Conservation (phyloP, 2,888 invertebrate species). For the Limenitis camilla region DNA sequence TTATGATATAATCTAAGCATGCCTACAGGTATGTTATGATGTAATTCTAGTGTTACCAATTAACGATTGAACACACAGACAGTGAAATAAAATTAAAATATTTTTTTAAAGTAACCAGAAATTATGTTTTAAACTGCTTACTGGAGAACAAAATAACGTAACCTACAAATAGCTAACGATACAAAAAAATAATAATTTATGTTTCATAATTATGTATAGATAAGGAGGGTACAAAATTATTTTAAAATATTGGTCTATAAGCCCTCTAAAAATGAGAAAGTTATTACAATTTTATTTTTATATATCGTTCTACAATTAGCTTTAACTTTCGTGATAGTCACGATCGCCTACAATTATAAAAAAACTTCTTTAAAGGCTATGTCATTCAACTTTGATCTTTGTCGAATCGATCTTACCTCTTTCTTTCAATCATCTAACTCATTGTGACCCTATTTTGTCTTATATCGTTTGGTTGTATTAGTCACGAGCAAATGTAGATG, state of each 20-base stretch:
- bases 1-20: background rate
- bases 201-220: too few relatives aligned
- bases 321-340: conserved; percentile 51
- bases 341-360: conserved; percentile 43
- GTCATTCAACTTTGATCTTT: conserved; percentile 73
- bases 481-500: conserved; percentile 25
- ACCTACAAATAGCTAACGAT: too few relatives aligned
- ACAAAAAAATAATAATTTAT: too few relatives aligned
- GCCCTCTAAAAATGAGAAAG: too few relatives aligned
- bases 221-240: too few relatives aligned
- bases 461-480: conserved; percentile 41
- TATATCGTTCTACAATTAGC: conserved; percentile 28
- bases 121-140: too few relatives aligned
- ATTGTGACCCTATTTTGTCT: conserved; percentile 42
- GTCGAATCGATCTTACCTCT: conserved; percentile 53
- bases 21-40: background rate
- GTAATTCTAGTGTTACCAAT: too few relatives aligned
- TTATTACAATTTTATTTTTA: background rate
- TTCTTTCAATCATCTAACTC: conserved; percentile 57
- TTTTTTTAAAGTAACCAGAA: too few relatives aligned
- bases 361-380: conserved; percentile 39
- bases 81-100: too few relatives aligned
- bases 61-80: too few relatives aligned
- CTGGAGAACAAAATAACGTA: too few relatives aligned
- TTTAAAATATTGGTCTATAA: too few relatives aligned